Percentiles rank a stretch among this genome's conserved stretches.
Evolutionary conservation across 2,888 invertebrate species (phyloP).

Genomic region (Mamestra brassicae): DNA sequence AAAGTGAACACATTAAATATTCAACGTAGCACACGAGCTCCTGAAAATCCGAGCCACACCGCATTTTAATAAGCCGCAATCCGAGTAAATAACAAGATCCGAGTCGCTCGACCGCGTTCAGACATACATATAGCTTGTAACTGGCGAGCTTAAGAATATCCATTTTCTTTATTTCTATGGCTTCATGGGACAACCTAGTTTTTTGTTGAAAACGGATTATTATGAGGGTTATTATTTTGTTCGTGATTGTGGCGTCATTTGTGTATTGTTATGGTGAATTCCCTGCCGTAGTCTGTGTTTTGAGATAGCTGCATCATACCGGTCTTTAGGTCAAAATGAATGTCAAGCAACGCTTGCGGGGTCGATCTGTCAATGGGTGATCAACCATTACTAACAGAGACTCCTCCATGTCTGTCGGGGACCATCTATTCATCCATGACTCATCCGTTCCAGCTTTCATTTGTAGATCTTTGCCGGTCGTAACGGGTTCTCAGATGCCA

Average conservation of each 20-base stretch:
- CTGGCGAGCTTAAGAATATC: conserved; percentile 46
- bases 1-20: conserved; percentile 38
- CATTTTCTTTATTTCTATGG: conserved; percentile 58
- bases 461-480: too few relatives aligned
- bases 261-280: too few relatives aligned
- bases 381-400: too few relatives aligned
- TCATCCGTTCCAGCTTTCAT: too few relatives aligned
- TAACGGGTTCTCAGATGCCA: too few relatives aligned
- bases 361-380: too few relatives aligned
- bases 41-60: conserved; percentile 24
- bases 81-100: conserved; percentile 58
- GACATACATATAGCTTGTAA: conserved; percentile 35
- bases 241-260: not conserved
- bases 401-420: too few relatives aligned
- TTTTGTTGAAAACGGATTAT: conserved; percentile 26
- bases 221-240: conserved; percentile 6
- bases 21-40: conserved; percentile 17
- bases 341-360: too few relatives aligned
- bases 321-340: too few relatives aligned
- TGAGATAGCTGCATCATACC: too few relatives aligned
- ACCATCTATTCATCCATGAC: too few relatives aligned
- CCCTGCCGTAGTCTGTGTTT: too few relatives aligned
- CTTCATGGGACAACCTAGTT: conserved; percentile 57
- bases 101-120: conserved; percentile 46
- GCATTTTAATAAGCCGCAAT: conserved; percentile 51